Evolutionary conservation across 2,888 invertebrate species (phyloP).

Genomic region (Anthrax anthrax): DNA sequence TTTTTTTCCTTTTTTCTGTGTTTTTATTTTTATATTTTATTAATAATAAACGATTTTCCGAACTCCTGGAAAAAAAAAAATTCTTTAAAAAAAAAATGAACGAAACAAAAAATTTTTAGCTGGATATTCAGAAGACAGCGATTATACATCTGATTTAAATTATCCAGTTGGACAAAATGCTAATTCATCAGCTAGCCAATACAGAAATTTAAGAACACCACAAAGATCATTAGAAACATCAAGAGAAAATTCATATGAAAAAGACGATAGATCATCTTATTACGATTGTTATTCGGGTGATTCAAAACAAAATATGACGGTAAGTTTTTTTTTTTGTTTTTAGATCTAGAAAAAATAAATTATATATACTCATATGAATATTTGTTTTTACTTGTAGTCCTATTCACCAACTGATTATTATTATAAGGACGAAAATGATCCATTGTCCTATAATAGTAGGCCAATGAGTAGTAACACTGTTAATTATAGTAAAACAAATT

Average conservation of each 20-base stretch:
- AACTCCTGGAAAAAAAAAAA: too few species aligned
- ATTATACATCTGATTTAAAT: conserved; percentile 93
- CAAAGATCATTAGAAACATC: conserved; percentile 60
- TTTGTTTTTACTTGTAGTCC: conserved; percentile 18
- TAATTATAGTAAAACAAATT: conserved; percentile 17
- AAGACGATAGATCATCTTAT: conserved; percentile 42
- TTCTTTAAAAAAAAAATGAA: not conserved
- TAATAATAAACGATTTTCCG: too few species aligned
- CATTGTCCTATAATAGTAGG: conserved; percentile 66
- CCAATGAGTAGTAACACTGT: conserved; percentile 39
- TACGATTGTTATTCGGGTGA: conserved; percentile 11
- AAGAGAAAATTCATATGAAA: conserved; percentile 69
- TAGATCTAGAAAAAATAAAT: not conserved
- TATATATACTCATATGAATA: not conserved
- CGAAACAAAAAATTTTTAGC: conserved; percentile 41
- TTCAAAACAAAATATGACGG: conserved; percentile 15
- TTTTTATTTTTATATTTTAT: too few species aligned
- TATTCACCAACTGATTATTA: conserved; percentile 24
- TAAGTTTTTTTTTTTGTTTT: conserved; percentile 4
- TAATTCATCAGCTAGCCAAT: conserved; percentile 85
- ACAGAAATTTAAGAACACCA: conserved; percentile 14
- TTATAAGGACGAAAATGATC: conserved; percentile 41
- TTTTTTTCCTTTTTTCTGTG: too few species aligned
- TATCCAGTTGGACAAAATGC: conserved; percentile 76
- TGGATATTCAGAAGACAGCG: conserved; percentile 91